Conservation (phyloP, 2,888 invertebrate species). For the Beris chalybata region DNA sequence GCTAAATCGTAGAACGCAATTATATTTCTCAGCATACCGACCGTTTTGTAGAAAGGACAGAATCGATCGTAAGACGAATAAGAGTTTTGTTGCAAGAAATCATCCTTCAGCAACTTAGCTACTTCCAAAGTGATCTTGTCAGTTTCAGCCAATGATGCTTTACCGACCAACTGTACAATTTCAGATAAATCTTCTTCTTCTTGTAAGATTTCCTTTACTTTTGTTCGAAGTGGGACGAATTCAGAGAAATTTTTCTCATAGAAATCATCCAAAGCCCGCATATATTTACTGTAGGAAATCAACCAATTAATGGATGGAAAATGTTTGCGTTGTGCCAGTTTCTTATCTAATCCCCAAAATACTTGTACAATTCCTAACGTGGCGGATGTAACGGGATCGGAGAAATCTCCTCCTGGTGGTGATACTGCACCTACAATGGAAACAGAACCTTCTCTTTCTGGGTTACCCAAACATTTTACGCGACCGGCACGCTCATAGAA, state of each 20-base stretch:
- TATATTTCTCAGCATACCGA: slow-evolving; percentile 98
- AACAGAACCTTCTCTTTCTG: slow-evolving; percentile 97
- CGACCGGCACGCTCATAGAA: slow-evolving; percentile 99
- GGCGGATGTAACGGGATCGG: slow-evolving; percentile 99
- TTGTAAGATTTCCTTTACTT: slow-evolving; percentile 91
- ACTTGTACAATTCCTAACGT: slow-evolving; percentile 99
- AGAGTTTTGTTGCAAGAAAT: slow-evolving; percentile 99
- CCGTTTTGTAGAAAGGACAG: slow-evolving; percentile 99
- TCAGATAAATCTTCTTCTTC: slow-evolving; percentile 99
- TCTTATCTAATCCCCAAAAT: slow-evolving; percentile 99
- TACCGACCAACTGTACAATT: slow-evolving; percentile 99
- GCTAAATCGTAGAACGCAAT: slow-evolving; percentile 98
- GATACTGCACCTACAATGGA: slow-evolving; percentile 99
- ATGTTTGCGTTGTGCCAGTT: slow-evolving; percentile 97
- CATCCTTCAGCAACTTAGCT: slow-evolving; percentile 96
- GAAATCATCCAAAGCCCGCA: slow-evolving; percentile 97
- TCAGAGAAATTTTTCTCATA: slow-evolving; percentile 98
- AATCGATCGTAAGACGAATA: slow-evolving; percentile 94
- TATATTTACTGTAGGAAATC: slow-evolving; percentile 98
- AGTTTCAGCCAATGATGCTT: slow-evolving; percentile 96
- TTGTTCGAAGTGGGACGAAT: slow-evolving; percentile 95
- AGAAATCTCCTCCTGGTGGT: slow-evolving; percentile 99
- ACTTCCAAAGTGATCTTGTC: slow-evolving; percentile 99
- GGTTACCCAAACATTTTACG: slow-evolving; percentile 96
- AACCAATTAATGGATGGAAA: slow-evolving; percentile 99